Percentiles rank a stretch among this genome's conserved stretches.
These are phyloP conservation scores for Leptopilina syphax DNA, from an alignment of 2,888 invertebrate genomes.

Conservation along the genomic window DNA sequence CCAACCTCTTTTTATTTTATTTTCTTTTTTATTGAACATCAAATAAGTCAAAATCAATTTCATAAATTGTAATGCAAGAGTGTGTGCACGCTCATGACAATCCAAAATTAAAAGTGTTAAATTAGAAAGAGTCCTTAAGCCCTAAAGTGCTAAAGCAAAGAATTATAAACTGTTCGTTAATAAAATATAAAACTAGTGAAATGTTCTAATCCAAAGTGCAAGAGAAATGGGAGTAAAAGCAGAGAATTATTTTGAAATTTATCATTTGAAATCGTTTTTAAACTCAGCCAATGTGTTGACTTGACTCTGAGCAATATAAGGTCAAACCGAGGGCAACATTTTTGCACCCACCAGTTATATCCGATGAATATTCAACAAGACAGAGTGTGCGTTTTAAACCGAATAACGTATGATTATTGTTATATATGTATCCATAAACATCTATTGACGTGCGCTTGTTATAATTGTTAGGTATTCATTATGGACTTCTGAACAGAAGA, in stretches of 20 bases:
- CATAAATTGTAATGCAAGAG: not conserved
- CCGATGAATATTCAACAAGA: conserved; percentile 21
- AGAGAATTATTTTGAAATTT: not conserved
- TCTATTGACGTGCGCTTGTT: too few relatives aligned
- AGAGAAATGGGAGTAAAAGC: not conserved
- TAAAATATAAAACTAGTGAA: too few relatives aligned
- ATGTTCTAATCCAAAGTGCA: too few relatives aligned
- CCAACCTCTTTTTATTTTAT: conserved; percentile 2
- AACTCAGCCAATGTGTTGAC: not conserved
- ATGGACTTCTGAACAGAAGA: too few relatives aligned
- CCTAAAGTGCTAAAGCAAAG: too few relatives aligned
- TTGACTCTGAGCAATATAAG: not conserved
- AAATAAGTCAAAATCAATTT: not conserved
- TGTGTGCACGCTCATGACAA: not conserved
- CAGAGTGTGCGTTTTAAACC: conserved; percentile 1
- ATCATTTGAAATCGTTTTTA: not conserved
- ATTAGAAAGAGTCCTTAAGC: too few relatives aligned
- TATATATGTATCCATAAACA: too few relatives aligned
- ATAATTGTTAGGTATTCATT: too few relatives aligned
- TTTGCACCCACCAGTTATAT: conserved; percentile 12
- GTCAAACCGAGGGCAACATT: conserved; percentile 25
- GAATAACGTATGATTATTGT: not conserved
- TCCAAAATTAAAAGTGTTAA: too few relatives aligned
- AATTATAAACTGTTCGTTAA: too few relatives aligned
- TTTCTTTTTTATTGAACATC: too few relatives aligned